Evolutionary conservation across 2,113 vertebrate genomes (phyloP), one percentile per base, ranked within the genome.

Genomic region (Carassius gibelio): DNA sequence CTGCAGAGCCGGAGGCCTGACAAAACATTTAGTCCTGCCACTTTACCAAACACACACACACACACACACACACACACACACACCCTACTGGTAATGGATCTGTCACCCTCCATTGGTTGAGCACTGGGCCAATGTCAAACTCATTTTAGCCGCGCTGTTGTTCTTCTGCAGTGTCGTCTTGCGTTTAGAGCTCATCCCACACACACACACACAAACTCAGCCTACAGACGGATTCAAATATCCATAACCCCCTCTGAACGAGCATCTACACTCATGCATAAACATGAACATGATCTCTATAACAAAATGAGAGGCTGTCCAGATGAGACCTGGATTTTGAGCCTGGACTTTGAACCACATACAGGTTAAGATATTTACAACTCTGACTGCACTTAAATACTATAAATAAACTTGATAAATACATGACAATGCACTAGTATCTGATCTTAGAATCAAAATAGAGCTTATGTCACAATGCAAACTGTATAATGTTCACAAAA

Each of bases 1-100:
- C 59, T 36, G 64, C 74, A 62, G 64, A 87, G 90, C 89, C 84
- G 64, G 74, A 87, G 83, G 89, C 89, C 89, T 92, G 90, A 93
- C 91, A 91, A 91, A 92, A 91, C 92, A 89, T 92, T 92, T 93
- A 93, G 90, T 88, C 82, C 89, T 91, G 91, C 87, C 92, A 92
- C 82, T 89, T 89, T 92, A 62, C 79, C 30, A 55, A 21, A 57
- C 34, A 83, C 34, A 26, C 71, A 14, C 50, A 14, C 50, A 50
- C 48, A 50, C 48, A 50, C 48, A 50, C 48, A 50, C 48, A 50
- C 48, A 50, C 48, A 11, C 48, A 13, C 48, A 52, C 13, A 10
- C 2, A 2, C 42, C 13, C 15, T 7, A 30, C 62, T 52, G 34
- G n/a, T 93, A 93, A 92, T 93, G 91, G 92, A 94, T 93, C 90